These are phyloP conservation scores for Tribolium freemani DNA, from an alignment of 2,888 invertebrate species.

Conservation along the genomic window DNA sequence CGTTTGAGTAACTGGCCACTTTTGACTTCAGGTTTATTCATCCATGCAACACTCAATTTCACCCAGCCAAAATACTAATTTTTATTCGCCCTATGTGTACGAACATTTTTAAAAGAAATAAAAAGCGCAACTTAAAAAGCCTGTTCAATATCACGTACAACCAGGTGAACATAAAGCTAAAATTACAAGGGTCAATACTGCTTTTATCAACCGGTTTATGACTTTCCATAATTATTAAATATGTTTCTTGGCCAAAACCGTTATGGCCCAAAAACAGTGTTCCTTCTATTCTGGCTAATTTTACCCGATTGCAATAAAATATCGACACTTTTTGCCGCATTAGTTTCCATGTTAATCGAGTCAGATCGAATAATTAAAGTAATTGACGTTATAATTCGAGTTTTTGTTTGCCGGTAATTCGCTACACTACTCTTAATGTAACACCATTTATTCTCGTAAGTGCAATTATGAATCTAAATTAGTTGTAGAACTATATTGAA, in stretches of 20 bases:
- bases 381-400: constrained; percentile 9
- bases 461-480: constrained; percentile 32
- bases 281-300: not conserved
- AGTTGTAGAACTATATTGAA: constrained; percentile 20
- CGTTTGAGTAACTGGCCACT: constrained; percentile 17
- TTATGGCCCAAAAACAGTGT: constrained; percentile 23
- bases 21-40: constrained; percentile 31
- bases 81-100: not conserved
- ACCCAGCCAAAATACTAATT: not conserved
- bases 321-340: constrained; percentile 4
- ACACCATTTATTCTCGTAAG: not conserved
- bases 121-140: not conserved
- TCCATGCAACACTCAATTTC: constrained; percentile 19
- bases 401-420: constrained; percentile 16
- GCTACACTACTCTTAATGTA: not conserved
- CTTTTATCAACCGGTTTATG: constrained; percentile 31
- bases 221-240: constrained; percentile 32
- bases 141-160: constrained; percentile 5
- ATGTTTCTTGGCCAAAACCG: constrained; percentile 31
- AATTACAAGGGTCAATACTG: constrained; percentile 26
- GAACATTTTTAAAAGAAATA: not conserved
- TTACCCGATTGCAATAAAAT: not conserved
- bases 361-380: constrained; percentile 8
- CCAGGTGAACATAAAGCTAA: constrained; percentile 1
- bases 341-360: not conserved